These are phyloP conservation scores for Uromys caudimaculatus DNA, from an alignment of 2,797 vertebrate species.

Conservation along the genomic window DNA sequence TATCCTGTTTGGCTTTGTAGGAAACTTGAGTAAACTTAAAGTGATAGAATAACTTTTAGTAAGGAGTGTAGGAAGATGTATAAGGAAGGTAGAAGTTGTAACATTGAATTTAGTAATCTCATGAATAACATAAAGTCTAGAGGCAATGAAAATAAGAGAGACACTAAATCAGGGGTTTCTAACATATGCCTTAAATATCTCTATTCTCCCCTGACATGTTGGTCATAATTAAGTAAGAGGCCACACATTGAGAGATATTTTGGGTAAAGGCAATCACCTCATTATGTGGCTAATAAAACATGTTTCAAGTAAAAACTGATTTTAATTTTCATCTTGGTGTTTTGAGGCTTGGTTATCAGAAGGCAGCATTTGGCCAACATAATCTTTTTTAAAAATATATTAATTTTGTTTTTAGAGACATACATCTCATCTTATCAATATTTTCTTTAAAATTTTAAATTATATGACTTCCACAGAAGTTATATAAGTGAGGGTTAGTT, in stretches of 20 bases:
- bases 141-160: constrained; percentile 27
- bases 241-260: neutral
- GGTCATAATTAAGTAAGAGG: neutral
- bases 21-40: constrained; percentile 51
- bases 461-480: neutral
- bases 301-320: constrained; percentile 24
- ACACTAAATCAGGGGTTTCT: neutral
- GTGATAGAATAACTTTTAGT: constrained; percentile 56
- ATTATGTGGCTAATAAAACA: neutral
- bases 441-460: constrained; percentile 14
- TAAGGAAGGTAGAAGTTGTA: constrained; percentile 33
- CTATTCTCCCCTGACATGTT: neutral
- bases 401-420: neutral
- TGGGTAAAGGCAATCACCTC: neutral
- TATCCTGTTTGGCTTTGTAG: constrained; percentile 15
- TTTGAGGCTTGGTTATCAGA: constrained; percentile 9
- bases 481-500: neutral
- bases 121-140: constrained; percentile 13
- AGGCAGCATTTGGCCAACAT: neutral
- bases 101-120: neutral
- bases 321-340: constrained; percentile 6
- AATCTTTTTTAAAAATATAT: neutral
- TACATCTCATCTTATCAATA: constrained; percentile 6
- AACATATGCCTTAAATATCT: neutral
- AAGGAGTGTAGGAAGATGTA: constrained; percentile 45